Evolutionary conservation across 2,888 invertebrate genomes (phyloP).

Genomic region (Lithophane socia): DNA sequence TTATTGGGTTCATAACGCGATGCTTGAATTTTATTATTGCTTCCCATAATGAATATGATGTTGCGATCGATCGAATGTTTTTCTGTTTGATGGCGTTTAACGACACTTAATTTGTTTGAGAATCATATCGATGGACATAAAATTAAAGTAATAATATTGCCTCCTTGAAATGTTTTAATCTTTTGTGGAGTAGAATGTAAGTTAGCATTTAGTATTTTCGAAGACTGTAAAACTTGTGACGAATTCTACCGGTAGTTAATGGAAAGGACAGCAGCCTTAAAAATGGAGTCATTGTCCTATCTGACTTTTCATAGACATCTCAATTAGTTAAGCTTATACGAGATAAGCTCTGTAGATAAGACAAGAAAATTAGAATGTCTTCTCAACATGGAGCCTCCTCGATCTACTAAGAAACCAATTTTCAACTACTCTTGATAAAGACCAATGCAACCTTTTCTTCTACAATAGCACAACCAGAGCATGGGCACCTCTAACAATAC

Average conservation of each 20-base stretch:
- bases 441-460: constrained; percentile 19
- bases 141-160: constrained; percentile 35
- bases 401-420: constrained; percentile 4
- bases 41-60: constrained; percentile 36
- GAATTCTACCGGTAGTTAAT: too few species aligned
- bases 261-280: neutral
- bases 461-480: constrained; percentile 28
- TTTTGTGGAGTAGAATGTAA: neutral
- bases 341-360: constrained; percentile 35
- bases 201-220: neutral
- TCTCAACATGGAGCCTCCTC: neutral
- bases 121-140: constrained; percentile 14
- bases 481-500: constrained; percentile 37
- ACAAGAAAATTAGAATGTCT: neutral
- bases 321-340: constrained; percentile 29
- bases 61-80: constrained; percentile 31
- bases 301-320: constrained; percentile 19
- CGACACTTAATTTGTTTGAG: constrained; percentile 39
- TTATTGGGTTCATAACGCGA: constrained; percentile 35
- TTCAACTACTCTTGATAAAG: constrained; percentile 22
- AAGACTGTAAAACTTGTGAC: neutral
- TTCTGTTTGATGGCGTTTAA: constrained; percentile 34
- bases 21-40: constrained; percentile 29
- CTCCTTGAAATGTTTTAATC: constrained; percentile 5
- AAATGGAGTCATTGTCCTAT: neutral